Evolutionary conservation across 2,888 invertebrate genomes (phyloP).

Genomic region (Spialia ferax): DNA sequence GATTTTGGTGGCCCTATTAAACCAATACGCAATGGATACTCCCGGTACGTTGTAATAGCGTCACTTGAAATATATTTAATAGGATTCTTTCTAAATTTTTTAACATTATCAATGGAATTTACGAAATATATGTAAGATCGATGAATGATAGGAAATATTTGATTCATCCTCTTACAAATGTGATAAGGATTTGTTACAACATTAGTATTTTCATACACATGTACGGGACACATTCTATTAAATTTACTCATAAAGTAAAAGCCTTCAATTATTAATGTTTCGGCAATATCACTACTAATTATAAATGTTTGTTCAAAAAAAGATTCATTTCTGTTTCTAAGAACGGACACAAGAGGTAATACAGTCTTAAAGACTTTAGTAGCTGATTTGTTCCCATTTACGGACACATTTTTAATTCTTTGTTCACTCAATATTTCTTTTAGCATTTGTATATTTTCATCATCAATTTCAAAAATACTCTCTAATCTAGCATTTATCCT

Average conservation of each 20-base stretch:
- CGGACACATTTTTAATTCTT: slow-evolving; percentile 72
- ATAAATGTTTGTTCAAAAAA: slow-evolving; percentile 86
- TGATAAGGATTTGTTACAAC: slow-evolving; percentile 81
- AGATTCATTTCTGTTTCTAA: slow-evolving; percentile 78
- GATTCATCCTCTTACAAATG: slow-evolving; percentile 66
- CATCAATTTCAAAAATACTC: slow-evolving; percentile 72
- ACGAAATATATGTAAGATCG: slow-evolving; percentile 88
- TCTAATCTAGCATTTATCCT: slow-evolving; percentile 77
- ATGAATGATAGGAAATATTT: slow-evolving; percentile 86
- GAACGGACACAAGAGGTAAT: slow-evolving; percentile 58
- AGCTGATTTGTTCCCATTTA: slow-evolving; percentile 71
- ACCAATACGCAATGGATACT: slow-evolving; percentile 83
- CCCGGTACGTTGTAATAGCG: slow-evolving; percentile 71
- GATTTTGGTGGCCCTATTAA: slow-evolving; percentile 88
- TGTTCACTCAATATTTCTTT: slow-evolving; percentile 69
- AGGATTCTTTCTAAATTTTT: slow-evolving; percentile 84
- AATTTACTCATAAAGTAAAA: slow-evolving; percentile 88
- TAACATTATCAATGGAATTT: slow-evolving; percentile 73
- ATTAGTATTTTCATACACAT: slow-evolving; percentile 78
- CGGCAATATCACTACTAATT: slow-evolving; percentile 82
- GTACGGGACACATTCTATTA: slow-evolving; percentile 89
- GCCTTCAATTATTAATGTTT: slow-evolving; percentile 84
- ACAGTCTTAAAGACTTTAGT: slow-evolving; percentile 61
- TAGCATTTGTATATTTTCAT: slow-evolving; percentile 70
- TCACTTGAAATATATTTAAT: slow-evolving; percentile 80